Percentiles rank a stretch among this genome's conserved stretches.
Evolutionary conservation across 2,888 invertebrate genomes (phyloP).

Genomic region (Heliconius sara): DNA sequence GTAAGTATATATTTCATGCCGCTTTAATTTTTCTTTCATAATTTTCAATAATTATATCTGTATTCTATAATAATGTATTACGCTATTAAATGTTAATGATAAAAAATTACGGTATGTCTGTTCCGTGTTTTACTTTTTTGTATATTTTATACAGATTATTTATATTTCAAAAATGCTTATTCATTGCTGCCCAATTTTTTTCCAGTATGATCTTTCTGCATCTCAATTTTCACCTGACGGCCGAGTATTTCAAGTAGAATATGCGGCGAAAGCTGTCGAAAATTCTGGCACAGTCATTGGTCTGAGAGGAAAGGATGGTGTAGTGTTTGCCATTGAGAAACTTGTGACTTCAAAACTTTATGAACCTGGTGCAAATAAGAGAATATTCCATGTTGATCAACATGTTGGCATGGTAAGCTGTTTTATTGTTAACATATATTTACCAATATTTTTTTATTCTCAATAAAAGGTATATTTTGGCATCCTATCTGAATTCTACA

Average conservation of each 20-base stretch:
- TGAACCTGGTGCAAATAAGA: slow-evolving; percentile 94
- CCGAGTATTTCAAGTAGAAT: slow-evolving; percentile 99
- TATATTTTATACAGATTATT: neutral
- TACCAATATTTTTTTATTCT: too few relatives aligned
- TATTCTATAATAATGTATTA: neutral
- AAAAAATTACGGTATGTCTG: neutral
- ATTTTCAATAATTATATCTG: neutral
- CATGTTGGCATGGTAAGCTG: slow-evolving; percentile 95
- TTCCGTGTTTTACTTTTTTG: neutral
- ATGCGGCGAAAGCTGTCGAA: slow-evolving; percentile 99
- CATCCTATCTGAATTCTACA: neutral
- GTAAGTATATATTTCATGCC: slow-evolving; percentile 83
- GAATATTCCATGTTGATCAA: slow-evolving; percentile 95
- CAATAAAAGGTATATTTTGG: neutral
- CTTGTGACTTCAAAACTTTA: slow-evolving; percentile 96
- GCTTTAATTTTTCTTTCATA: neutral
- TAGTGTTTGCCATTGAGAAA: slow-evolving; percentile 99
- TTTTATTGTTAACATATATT: neutral
- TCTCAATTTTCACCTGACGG: slow-evolving; percentile 99
- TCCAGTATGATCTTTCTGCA: slow-evolving; percentile 99
- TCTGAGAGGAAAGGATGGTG: slow-evolving; percentile 96
- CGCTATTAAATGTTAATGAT: neutral
- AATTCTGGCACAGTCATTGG: slow-evolving; percentile 98
- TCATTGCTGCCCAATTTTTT: slow-evolving; percentile 45
- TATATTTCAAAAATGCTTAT: slow-evolving; percentile 46